Evolutionary conservation across 2,888 invertebrate species (phyloP).

Genomic region (Mesorhabditis sp.): DNA sequence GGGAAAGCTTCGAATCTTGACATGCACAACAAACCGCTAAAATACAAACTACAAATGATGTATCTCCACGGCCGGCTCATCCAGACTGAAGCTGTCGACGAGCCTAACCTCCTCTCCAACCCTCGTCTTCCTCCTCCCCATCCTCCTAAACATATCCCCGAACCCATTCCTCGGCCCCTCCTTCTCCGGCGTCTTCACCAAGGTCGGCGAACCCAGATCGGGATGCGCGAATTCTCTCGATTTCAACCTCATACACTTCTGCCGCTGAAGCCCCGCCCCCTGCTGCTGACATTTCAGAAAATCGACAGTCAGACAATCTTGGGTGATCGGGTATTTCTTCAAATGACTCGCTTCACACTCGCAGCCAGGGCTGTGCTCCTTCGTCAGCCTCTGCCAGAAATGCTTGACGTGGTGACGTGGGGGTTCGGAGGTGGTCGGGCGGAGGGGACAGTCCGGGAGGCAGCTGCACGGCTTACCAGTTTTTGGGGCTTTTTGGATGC

Average conservation of each 20-base stretch:
- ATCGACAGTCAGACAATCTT: neutral
- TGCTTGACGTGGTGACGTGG: neutral
- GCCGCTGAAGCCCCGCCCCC: neutral
- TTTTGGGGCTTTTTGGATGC: slow-evolving; percentile 22
- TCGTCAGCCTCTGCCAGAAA: neutral
- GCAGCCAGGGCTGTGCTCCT: neutral
- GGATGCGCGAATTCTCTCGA: neutral
- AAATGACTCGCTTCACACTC: neutral
- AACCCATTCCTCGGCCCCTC: neutral
- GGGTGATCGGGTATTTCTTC: neutral
- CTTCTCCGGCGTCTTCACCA: neutral
- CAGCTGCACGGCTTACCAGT: slow-evolving; percentile 9
- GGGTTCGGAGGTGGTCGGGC: neutral
- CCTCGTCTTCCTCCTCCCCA: slow-evolving; percentile 3
- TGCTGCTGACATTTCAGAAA: neutral
- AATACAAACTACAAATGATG: neutral
- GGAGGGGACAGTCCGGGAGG: neutral
- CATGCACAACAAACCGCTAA: too few species aligned
- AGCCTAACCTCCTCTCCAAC: neutral
- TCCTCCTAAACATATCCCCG: neutral
- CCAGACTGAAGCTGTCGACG: neutral
- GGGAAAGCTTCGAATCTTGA: too few species aligned
- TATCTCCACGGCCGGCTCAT: neutral
- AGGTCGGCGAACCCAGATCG: neutral
- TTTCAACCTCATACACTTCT: neutral